Conservation (phyloP, 1,140 invertebrate genomes). For the Anoplolepis gracilipes region DNA sequence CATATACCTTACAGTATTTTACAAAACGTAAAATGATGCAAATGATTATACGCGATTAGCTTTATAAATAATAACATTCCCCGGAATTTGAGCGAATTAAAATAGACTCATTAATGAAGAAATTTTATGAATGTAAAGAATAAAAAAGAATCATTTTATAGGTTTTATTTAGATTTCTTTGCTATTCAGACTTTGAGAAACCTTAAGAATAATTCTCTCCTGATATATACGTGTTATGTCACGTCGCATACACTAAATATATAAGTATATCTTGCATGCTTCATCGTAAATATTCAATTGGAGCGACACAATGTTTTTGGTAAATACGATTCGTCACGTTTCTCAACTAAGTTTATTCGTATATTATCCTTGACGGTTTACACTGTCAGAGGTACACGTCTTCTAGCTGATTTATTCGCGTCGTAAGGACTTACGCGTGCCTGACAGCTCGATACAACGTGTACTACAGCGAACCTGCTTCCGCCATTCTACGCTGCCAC, state of each 20-base stretch:
- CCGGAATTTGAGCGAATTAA: neutral
- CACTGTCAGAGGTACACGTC: neutral
- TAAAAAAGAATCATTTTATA: neutral
- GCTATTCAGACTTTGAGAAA: neutral
- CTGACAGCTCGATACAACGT: constrained; percentile 32
- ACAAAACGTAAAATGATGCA: neutral
- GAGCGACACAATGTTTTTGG: neutral
- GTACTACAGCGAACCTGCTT: neutral
- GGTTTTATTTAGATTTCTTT: neutral
- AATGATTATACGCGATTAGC: neutral
- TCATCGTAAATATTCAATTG: constrained; percentile 7
- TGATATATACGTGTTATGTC: neutral
- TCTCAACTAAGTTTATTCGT: neutral
- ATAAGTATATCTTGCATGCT: neutral
- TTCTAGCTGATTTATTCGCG: constrained; percentile 16
- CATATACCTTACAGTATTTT: neutral
- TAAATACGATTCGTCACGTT: constrained; percentile 28
- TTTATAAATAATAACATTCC: neutral
- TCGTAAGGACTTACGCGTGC: neutral
- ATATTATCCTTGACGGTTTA: constrained; percentile 13
- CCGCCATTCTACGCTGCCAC: neutral
- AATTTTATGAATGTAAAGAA: neutral
- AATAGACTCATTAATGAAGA: neutral
- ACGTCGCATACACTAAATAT: neutral
- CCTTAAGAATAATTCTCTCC: neutral